Conservation (phyloP, 2,113 vertebrate genomes). For the Tor tambroides region DNA sequence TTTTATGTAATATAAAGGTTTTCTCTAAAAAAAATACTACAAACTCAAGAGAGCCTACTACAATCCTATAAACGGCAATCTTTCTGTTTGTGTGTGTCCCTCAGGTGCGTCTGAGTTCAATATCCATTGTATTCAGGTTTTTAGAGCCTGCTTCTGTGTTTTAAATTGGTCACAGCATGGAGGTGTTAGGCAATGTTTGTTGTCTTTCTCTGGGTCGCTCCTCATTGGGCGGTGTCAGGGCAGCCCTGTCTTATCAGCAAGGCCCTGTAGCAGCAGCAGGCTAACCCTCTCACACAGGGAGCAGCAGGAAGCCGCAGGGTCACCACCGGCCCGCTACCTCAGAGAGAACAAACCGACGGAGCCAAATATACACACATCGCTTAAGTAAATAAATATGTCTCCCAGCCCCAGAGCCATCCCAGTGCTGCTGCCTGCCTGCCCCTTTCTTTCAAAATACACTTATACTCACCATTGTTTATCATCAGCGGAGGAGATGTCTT, state of each 20-base stretch:
- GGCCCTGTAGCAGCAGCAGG: constrained; percentile 19
- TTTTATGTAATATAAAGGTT: not conserved
- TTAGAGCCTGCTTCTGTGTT: constrained; percentile 27
- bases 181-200: constrained; percentile 39
- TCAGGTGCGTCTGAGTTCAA: constrained; percentile 29
- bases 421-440: not conserved
- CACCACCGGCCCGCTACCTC: constrained; percentile 1
- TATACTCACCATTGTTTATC: not conserved
- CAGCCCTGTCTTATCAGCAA: constrained; percentile 46
- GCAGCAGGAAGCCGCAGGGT: constrained; percentile 28
- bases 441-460: constrained; percentile 2
- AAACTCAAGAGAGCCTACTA: not conserved
- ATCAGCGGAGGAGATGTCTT: not conserved
- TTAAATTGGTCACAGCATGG: constrained; percentile 31
- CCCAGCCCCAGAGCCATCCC: constrained; percentile 4
- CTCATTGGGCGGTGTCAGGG: constrained; percentile 32
- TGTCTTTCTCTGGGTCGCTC: constrained; percentile 3
- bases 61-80: not conserved
- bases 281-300: constrained; percentile 32
- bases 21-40: not conserved
- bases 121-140: constrained; percentile 33
- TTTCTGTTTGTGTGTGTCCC: not conserved
- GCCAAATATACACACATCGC: constrained; percentile 18
- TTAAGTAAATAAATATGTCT: constrained; percentile 42
- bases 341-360: constrained; percentile 22